These are phyloP conservation scores for Tetanocera ferruginea DNA, from an alignment of 2,888 invertebrate genomes.

Conservation along the genomic window DNA sequence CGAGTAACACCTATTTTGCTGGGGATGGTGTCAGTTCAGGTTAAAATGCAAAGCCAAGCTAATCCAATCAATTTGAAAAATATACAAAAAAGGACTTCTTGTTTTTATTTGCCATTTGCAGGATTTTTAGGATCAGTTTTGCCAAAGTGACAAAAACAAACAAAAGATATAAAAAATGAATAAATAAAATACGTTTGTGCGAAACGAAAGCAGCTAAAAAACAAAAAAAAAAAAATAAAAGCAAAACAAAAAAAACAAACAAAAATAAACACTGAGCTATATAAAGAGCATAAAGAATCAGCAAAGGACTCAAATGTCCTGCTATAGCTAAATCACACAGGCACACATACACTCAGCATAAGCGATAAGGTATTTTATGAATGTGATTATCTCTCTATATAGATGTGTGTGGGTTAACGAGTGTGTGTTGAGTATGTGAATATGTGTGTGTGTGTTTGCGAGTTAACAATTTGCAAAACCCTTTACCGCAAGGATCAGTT, in stretches of 20 bases:
- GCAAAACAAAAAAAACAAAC: background rate
- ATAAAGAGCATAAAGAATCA: background rate
- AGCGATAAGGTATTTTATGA: conserved; percentile 15
- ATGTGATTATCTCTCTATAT: conserved; percentile 7
- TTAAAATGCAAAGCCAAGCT: too few relatives aligned
- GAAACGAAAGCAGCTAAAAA: background rate
- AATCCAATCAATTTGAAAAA: too few relatives aligned
- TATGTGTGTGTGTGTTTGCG: background rate
- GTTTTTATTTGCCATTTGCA: conserved; percentile 31
- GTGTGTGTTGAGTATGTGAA: conserved; percentile 1
- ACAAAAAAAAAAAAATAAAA: conserved; percentile 44
- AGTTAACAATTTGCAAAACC: background rate
- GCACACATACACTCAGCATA: conserved; percentile 29
- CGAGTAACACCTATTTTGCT: too few relatives aligned
- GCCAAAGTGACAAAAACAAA: background rate
- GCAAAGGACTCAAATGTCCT: background rate
- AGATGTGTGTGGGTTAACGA: background rate
- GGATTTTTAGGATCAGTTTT: conserved; percentile 31
- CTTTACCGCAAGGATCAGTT: too few relatives aligned
- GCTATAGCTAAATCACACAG: conserved; percentile 19
- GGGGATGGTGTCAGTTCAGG: too few relatives aligned
- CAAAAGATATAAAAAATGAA: conserved; percentile 35
- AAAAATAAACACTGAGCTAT: background rate
- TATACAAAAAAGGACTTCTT: too few relatives aligned
- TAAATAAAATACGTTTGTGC: conserved; percentile 33